Evolutionary conservation across 2,888 invertebrate species (phyloP).

Genomic region (Dynastes grantii): DNA sequence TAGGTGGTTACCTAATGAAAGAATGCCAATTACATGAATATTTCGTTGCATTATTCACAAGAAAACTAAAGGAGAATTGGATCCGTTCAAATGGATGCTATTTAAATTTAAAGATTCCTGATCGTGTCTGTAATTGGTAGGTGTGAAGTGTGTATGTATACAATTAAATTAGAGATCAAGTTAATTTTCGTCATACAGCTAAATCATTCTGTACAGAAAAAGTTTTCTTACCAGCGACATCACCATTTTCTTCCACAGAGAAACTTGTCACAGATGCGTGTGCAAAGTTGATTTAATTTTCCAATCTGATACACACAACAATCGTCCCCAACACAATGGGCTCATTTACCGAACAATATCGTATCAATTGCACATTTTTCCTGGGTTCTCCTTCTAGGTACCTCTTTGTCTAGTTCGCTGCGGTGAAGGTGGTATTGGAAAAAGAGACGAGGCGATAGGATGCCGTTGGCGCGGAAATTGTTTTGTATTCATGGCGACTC

Average conservation of each 20-base stretch:
- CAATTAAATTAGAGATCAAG: no score
- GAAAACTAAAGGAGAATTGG: no score
- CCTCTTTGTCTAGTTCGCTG: conserved; percentile 22
- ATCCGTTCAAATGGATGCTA: no score
- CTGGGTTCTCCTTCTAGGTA: conserved; percentile 4
- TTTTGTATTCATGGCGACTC: conserved; percentile 47
- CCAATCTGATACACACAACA: conserved; percentile 46
- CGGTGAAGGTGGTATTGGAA: conserved; percentile 21
- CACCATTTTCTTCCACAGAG: not conserved
- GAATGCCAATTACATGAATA: no score
- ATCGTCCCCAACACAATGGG: conserved; percentile 45
- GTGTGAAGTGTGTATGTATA: no score
- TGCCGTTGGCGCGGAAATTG: conserved; percentile 37
- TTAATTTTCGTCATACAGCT: no score
- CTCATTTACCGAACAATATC: conserved; percentile 47
- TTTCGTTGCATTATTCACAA: no score
- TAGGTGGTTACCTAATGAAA: no score
- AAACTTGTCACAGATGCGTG: conserved; percentile 46
- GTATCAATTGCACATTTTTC: conserved; percentile 46
- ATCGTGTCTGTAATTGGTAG: no score
- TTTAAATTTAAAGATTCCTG: no score
- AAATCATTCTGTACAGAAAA: no score
- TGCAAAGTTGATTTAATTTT: conserved; percentile 48
- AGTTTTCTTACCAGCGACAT: not conserved
- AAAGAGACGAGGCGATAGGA: conserved; percentile 22